Evolutionary conservation across 2,113 vertebrate species (phyloP), one percentile per base, ranked within the genome.

Genomic region (Esox niger): DNA sequence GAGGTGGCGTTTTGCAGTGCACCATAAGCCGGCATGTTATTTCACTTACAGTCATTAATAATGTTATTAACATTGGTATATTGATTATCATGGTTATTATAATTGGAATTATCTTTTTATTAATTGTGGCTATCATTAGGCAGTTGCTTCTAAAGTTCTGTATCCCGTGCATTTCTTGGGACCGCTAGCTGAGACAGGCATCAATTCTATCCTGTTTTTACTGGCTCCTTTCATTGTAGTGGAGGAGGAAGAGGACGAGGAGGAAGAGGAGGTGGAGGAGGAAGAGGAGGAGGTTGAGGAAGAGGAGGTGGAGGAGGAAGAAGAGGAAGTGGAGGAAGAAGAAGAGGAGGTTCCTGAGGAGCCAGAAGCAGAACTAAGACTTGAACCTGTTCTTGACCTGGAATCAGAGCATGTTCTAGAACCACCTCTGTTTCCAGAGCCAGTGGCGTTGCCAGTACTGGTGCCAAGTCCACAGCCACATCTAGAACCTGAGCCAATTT

Each of bases 331-430:
- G n/a, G n/a, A n/a, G n/a, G n/a, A n/a, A n/a, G n/a, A n/a, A n/a
- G n/a, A 38, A 23, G 70, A 74, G 35, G 77, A 89, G 1, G 38
- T 71, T 65, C 71, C 80, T 52, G 80, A 86, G 55, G 83, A 86
- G 2, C 75, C 73, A 35, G 79, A 78, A 23, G 31, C 35, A 4
- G 80, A 84, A 64, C 47, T 47, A 49, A 71, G 71, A n/a, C 43
- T n/a, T 2, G 64, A 68, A 29, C 30, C 57, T 70, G 55, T 56
- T 61, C 66, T 17, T 10, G 57, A 74, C 0, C 13, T 61, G 25
- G 64, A 74, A 20, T n/a, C 54, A 6, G 66, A 79, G 47, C 25
- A 11, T 54, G 72, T 15, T 2, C 6, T 3, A n/a, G 68, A 80
- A 73, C 62, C 73, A 10, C n/a, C 23, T 10, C 9, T 9, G 52